Evolutionary conservation across 1,140 invertebrate genomes (phyloP), one percentile per base, ranked within the genome.

Genomic region (Sycophila sp.): DNA sequence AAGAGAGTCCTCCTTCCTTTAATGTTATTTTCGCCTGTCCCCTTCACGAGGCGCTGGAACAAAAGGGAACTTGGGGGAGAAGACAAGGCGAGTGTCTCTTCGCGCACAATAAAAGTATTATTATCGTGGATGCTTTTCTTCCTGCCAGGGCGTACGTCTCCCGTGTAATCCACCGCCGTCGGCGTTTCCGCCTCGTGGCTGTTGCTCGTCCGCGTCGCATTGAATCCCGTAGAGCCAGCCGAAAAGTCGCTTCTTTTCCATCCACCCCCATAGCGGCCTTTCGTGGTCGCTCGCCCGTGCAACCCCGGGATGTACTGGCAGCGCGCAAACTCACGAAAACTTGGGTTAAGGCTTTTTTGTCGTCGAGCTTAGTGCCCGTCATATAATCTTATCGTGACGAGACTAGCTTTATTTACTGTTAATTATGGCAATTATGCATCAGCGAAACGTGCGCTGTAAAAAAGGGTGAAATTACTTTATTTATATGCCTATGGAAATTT

Each of bases 91-190:
- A 36, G 62, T 26, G n/a, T 51, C 8, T 17, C 3, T 59, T 40
- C 55, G 34, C 32, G 17, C 19, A n/a, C 51, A 60, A 64, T 70
- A 63, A 64, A 70, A 70, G 60, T 47, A 70, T 70, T 51, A 26
- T n/a, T 70, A 70, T 62, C 58, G 36, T 34, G 13, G 26, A 40
- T 26, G 51, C 42, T 55, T 55, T 32, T 42, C 51, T 64, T 58
- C 22, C 8, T 22, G 17, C 11, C n/a, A n/a, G 22, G 22, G 1
- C 17, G 45, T 26, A n/a, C n/a, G n/a, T n/a, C n/a, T n/a, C n/a
- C 42, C 34, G 42, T 60, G 59, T 55, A 69, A 69, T 69, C 55
- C 56, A 11, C 24, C 22, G 19, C 22, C 15, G 4, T 4, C 26
- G 58, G 22, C 49, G 32, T 53, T 53, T 56, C 49, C 56, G 30